These are phyloP conservation scores for Psylliodes chrysocephalus DNA, from an alignment of 2,888 invertebrate species.

Conservation along the genomic window DNA sequence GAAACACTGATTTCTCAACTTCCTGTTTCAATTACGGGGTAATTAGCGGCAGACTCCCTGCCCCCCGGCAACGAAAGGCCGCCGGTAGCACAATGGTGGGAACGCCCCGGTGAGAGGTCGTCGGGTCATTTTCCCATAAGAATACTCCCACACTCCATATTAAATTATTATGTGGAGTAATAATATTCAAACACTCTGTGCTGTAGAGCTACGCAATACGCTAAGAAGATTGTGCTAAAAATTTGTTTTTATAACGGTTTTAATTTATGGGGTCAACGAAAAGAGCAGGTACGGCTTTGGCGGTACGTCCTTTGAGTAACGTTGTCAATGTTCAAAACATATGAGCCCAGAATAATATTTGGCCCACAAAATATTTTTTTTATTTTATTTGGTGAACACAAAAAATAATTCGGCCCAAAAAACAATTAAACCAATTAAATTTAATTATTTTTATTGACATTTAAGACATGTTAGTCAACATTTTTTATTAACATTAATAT, in stretches of 20 bases:
- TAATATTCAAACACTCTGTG: constrained; percentile 44
- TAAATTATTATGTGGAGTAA: constrained; percentile 55
- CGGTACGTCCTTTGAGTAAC: neutral
- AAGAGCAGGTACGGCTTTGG: constrained; percentile 15
- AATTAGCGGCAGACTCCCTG: constrained; percentile 59
- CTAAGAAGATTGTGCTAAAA: constrained; percentile 33
- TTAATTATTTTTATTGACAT: no score
- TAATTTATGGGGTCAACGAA: constrained; percentile 27
- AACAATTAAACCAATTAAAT: no score
- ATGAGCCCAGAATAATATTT: no score
- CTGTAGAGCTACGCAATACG: constrained; percentile 37
- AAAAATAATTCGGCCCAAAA: no score
- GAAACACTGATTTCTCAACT: constrained; percentile 59
- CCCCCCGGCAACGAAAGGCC: constrained; percentile 48
- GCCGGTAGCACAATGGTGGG: constrained; percentile 63
- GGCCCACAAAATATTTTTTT: no score
- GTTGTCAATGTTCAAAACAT: no score
- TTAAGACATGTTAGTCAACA: no score
- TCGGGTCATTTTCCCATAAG: constrained; percentile 65
- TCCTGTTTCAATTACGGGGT: constrained; percentile 64
- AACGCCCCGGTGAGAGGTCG: constrained; percentile 64
- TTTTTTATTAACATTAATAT: no score
- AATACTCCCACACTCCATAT: constrained; percentile 65
- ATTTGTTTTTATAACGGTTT: constrained; percentile 26
- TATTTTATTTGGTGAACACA: no score